These are phyloP conservation scores for Anser brachyrhynchus DNA, from an alignment of 2,113 vertebrate species.

Conservation along the genomic window DNA sequence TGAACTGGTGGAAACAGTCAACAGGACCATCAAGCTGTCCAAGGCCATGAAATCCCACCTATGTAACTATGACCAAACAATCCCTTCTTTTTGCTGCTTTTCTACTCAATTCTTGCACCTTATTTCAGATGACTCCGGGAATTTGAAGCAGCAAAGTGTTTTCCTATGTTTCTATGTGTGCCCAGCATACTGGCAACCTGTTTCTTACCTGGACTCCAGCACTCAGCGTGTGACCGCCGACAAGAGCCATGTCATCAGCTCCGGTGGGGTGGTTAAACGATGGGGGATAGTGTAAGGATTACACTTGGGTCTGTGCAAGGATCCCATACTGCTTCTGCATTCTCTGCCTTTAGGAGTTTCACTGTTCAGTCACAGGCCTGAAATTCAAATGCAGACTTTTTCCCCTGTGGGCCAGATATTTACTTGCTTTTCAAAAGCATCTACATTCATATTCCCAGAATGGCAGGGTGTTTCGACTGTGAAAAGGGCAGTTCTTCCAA, in stretches of 20 bases:
- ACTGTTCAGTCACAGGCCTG: neutral
- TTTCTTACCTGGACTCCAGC: neutral
- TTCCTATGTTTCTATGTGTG: neutral
- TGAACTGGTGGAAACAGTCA: neutral
- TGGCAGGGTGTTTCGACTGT: neutral
- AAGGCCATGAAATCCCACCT: neutral
- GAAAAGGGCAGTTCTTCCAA: neutral
- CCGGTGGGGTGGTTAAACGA: neutral
- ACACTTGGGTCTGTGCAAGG: neutral
- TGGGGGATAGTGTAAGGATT: neutral
- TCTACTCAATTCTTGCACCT: neutral
- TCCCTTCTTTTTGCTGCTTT: neutral
- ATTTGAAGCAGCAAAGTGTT: neutral
- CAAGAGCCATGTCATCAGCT: neutral
- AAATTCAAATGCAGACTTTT: neutral
- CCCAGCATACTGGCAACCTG: neutral
- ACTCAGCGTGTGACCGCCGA: neutral
- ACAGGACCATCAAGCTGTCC: neutral
- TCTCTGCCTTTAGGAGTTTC: neutral
- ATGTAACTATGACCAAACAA: rapidly evolving
- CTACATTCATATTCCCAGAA: neutral
- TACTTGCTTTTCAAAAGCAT: slow-evolving; percentile 20
- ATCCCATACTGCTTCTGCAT: neutral
- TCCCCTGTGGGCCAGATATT: neutral
- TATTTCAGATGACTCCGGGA: neutral